phyloP scores from a whole-genome alignment of 2,113 vertebrate species.

The Gymnobelideus leadbeateri region DNA sequence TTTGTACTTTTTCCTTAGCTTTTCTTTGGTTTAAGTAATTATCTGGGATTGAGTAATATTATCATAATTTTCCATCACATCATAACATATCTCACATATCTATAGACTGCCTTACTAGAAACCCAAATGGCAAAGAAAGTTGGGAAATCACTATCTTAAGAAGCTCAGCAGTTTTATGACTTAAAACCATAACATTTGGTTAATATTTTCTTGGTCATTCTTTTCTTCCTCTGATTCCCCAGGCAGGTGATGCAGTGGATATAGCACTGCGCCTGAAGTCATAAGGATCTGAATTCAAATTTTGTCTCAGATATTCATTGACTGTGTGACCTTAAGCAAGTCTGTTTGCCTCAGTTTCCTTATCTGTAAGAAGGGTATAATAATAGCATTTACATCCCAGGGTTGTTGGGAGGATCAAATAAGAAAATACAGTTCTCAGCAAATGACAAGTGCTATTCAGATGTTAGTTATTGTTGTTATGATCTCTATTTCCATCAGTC shows the following conservation, averaged over 20 bases:
- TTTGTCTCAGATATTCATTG: neutral
- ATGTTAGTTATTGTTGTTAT: neutral
- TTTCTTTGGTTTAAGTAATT: slow-evolving; percentile 30
- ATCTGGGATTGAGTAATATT: neutral
- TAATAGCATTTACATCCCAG: no score
- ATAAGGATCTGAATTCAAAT: neutral
- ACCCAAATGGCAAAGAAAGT: slow-evolving; percentile 5
- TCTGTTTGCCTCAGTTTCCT: neutral
- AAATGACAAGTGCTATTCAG: neutral
- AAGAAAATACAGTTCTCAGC: neutral
- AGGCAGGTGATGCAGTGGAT: neutral
- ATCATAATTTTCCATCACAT: slow-evolving; percentile 29
- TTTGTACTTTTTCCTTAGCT: slow-evolving; percentile 33
- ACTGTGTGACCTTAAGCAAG: no score
- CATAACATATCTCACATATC: neutral
- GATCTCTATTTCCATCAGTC: neutral
- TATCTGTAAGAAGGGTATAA: no score
- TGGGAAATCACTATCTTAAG: slow-evolving; percentile 7
- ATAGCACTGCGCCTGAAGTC: no score
- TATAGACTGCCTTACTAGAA: slow-evolving; percentile 32
- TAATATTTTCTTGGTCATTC: slow-evolving; percentile 19
- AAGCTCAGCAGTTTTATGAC: neutral
- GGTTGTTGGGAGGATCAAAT: no score
- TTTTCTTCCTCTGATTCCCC: slow-evolving; percentile 9
- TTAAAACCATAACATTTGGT: neutral